Conservation (phyloP, 53 echinoderm and acorn worm species). For the Echinarachnius parma region DNA sequence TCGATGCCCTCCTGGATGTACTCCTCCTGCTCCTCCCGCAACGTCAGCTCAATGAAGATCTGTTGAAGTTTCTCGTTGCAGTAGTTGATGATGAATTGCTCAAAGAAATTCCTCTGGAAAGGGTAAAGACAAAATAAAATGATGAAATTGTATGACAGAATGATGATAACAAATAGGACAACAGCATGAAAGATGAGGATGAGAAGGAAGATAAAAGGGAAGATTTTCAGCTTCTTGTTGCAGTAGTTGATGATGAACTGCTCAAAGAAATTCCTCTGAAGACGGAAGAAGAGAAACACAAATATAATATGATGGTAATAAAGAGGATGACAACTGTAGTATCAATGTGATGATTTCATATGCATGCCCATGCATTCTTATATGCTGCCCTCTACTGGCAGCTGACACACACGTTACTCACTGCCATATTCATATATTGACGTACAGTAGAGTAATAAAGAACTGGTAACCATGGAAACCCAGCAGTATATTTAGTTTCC, state of each 20-base stretch:
- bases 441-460: no score
- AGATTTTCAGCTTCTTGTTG: constrained; percentile 86
- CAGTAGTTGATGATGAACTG: constrained; percentile 97
- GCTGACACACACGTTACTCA: no score
- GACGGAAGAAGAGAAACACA: neutral
- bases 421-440: no score
- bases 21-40: constrained; percentile 87
- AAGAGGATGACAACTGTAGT: no score
- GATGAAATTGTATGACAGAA: neutral
- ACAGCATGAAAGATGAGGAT: no score
- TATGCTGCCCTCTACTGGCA: no score
- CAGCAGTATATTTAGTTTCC: no score
- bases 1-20: constrained; percentile 91
- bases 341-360: no score
- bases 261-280: constrained; percentile 74
- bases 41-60: constrained; percentile 96
- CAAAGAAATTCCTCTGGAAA: constrained; percentile 73
- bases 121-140: neutral
- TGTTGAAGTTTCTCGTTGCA: constrained; percentile 99
- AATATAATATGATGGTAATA: no score
- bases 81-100: constrained; percentile 99
- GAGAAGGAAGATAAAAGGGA: no score
- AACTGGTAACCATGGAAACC: no score
- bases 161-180: neutral
- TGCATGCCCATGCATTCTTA: no score